Evolutionary conservation across 2,888 invertebrate species (phyloP).

Genomic region (Papilio elwesi): DNA sequence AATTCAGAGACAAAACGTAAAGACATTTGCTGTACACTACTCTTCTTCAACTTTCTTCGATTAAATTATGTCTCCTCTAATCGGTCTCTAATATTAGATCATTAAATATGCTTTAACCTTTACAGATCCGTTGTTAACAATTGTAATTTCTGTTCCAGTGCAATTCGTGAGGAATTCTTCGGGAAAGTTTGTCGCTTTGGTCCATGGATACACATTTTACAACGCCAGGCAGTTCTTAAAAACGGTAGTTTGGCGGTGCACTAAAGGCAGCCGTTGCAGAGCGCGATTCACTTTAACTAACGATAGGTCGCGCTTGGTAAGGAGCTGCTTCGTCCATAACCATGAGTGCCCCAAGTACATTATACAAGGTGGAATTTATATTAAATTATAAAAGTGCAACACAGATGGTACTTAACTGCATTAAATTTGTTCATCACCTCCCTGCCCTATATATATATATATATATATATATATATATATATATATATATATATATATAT

Average conservation of each 20-base stretch:
- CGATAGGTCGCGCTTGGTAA: conserved; percentile 22
- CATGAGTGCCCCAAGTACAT: conserved; percentile 47
- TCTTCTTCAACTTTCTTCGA: no score
- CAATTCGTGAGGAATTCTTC: conserved; percentile 25
- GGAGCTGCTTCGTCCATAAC: conserved; percentile 42
- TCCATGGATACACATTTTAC: conserved; percentile 50
- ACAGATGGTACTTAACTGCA: no score
- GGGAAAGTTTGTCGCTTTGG: no score
- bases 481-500: no score
- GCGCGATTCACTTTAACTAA: conserved; percentile 44
- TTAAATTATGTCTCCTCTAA: no score
- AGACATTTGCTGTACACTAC: no score
- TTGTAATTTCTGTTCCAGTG: conserved; percentile 31
- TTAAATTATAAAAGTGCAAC: conserved; percentile 35
- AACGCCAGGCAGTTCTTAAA: conserved; percentile 37
- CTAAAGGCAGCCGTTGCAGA: conserved; percentile 41
- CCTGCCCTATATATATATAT: no score
- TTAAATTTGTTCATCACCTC: no score
- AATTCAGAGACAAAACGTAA: no score
- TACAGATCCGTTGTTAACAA: neutral
- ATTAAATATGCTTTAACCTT: no score
- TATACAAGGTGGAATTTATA: conserved; percentile 44
- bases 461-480: no score
- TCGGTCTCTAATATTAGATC: no score
- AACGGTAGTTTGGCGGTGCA: conserved; percentile 48